Evolutionary conservation across 2,888 invertebrate genomes (phyloP).

Genomic region (Syrista parreyssii): DNA sequence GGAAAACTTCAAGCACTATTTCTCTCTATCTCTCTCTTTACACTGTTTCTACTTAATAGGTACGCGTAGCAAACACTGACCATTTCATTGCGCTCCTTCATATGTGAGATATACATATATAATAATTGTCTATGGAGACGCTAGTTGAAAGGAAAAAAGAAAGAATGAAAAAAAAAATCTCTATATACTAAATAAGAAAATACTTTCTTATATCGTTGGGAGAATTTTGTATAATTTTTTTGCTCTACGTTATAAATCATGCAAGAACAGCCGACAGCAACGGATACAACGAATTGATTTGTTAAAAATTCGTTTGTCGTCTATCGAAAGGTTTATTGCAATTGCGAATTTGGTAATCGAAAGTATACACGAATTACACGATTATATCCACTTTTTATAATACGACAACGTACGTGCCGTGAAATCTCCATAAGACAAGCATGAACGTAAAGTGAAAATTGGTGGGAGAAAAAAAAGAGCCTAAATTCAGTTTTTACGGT

Average conservation of each 20-base stretch:
- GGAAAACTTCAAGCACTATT: neutral
- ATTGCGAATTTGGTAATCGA: neutral
- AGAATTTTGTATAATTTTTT: neutral
- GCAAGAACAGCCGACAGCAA: neutral
- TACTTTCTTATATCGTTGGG: neutral
- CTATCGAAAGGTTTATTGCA: neutral
- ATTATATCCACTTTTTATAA: neutral
- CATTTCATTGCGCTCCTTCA: neutral
- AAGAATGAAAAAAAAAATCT: neutral
- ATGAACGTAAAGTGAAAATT: neutral
- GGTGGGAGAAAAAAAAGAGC: neutral
- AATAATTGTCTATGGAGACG: neutral
- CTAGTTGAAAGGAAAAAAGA: neutral
- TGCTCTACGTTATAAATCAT: neutral
- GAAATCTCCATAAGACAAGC: neutral
- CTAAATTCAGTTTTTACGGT: neutral
- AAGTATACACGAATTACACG: neutral
- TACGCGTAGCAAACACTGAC: neutral
- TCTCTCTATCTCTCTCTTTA: neutral
- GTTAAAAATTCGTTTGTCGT: neutral
- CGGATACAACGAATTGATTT: neutral
- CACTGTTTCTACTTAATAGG: neutral
- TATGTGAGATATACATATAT: neutral
- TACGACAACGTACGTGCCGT: neutral
- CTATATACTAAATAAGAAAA: neutral